Evolutionary conservation across 2,888 invertebrate genomes (phyloP).

Genomic region (Ormia ochracea): DNA sequence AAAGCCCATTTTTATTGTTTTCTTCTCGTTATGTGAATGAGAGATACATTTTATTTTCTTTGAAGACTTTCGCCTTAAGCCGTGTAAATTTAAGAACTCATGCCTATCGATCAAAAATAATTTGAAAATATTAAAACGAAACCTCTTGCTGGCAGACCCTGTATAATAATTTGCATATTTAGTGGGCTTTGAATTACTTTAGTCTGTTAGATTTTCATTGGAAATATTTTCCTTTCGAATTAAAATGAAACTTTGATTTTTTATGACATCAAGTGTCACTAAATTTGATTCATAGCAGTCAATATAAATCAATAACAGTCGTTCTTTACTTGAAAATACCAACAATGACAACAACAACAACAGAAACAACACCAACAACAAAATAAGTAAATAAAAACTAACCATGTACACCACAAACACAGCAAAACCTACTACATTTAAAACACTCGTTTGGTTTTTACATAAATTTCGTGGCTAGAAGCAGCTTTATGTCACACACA

Average conservation of each 20-base stretch:
- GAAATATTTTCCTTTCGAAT: background rate
- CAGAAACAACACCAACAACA: too few species aligned
- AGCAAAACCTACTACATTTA: background rate
- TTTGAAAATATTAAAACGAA: too few species aligned
- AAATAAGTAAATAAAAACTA: too few species aligned
- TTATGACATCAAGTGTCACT: slow-evolving; percentile 32
- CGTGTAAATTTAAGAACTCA: too few species aligned
- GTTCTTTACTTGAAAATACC: slow-evolving; percentile 8
- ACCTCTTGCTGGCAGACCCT: too few species aligned
- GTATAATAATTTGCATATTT: too few species aligned
- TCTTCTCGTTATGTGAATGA: too few species aligned
- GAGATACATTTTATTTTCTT: too few species aligned
- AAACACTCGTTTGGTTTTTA: background rate
- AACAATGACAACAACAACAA: background rate
- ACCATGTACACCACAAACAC: too few species aligned
- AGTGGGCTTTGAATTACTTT: background rate
- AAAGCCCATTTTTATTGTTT: too few species aligned
- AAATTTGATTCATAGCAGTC: slow-evolving; percentile 13
- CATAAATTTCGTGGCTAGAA: slow-evolving; percentile 5
- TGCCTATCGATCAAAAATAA: too few species aligned
- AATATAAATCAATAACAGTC: slow-evolving; percentile 8
- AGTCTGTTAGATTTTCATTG: background rate
- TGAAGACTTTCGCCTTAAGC: too few species aligned
- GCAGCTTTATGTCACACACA: background rate
- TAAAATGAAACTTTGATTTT: slow-evolving; percentile 20